Percentiles rank a stretch among this genome's conserved stretches.
These are phyloP conservation scores for Dendrocopos noguchii DNA, from an alignment of 2,113 vertebrate genomes.

Conservation along the genomic window DNA sequence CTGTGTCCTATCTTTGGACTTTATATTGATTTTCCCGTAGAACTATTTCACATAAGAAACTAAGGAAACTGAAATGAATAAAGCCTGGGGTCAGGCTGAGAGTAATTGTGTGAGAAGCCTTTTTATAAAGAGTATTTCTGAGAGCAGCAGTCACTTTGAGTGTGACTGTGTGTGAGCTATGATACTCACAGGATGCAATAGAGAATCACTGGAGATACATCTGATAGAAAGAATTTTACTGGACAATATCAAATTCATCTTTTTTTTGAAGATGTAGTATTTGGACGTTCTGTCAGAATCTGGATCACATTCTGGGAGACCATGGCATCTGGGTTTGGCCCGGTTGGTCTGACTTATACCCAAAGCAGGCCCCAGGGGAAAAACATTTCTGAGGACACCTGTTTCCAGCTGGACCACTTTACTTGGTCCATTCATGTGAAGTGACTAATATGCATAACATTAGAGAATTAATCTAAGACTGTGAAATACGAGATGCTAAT, in stretches of 20 bases:
- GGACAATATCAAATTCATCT: background rate
- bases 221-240: background rate
- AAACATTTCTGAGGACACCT: background rate
- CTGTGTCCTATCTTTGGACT: background rate
- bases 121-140: background rate
- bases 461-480: background rate
- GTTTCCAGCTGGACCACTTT: background rate
- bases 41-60: background rate
- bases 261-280: background rate
- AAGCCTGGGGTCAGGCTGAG: background rate
- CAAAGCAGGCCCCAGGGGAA: background rate
- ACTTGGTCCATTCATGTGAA: background rate
- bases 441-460: background rate
- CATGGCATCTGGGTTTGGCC: background rate
- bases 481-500: background rate
- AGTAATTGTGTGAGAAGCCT: background rate
- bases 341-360: background rate
- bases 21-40: background rate
- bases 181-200: background rate
- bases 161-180: fast-evolving
- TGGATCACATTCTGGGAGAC: background rate
- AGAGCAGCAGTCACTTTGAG: background rate
- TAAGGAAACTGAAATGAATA: background rate
- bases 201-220: background rate
- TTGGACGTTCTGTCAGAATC: background rate